Evolutionary conservation across 1,140 invertebrate species (phyloP).

Genomic region (Oncopeltus fasciatus): DNA sequence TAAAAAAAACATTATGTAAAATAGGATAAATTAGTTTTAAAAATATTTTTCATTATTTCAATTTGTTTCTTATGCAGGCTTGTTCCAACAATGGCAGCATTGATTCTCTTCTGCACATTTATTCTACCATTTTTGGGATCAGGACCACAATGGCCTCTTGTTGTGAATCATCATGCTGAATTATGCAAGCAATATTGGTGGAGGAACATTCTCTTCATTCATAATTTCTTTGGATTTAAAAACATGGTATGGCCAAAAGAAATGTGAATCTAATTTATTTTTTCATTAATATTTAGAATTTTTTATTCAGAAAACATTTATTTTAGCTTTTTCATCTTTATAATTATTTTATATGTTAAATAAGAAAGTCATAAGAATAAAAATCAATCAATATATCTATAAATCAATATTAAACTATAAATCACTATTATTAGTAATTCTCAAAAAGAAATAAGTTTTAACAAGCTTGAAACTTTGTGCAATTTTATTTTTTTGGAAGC

Average conservation of each 20-base stretch:
- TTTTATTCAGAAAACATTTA: neutral
- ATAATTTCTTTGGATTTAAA: constrained; percentile 54
- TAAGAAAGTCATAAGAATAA: neutral
- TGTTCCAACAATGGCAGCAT: constrained; percentile 38
- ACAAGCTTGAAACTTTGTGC: too few relatives aligned
- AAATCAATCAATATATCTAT: too few relatives aligned
- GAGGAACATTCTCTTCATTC: constrained; percentile 52
- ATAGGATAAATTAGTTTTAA: neutral
- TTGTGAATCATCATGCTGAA: constrained; percentile 41
- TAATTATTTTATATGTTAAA: neutral
- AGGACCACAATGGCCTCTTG: constrained; percentile 45
- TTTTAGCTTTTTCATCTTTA: neutral
- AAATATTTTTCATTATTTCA: constrained; percentile 7
- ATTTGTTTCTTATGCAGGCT: constrained; percentile 31
- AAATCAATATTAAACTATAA: too few relatives aligned
- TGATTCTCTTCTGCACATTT: constrained; percentile 49
- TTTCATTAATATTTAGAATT: constrained; percentile 11
- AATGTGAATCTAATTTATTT: too few relatives aligned
- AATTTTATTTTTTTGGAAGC: too few relatives aligned
- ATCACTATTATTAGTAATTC: too few relatives aligned
- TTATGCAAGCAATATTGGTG: constrained; percentile 48
- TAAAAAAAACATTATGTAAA: too few relatives aligned
- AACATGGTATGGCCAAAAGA: constrained; percentile 57
- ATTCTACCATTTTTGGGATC: constrained; percentile 41
- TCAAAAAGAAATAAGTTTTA: too few relatives aligned